Evolutionary conservation across 64 coral and sea anemone genomes (phyloP).

Genomic region (Acropora tenuis): DNA sequence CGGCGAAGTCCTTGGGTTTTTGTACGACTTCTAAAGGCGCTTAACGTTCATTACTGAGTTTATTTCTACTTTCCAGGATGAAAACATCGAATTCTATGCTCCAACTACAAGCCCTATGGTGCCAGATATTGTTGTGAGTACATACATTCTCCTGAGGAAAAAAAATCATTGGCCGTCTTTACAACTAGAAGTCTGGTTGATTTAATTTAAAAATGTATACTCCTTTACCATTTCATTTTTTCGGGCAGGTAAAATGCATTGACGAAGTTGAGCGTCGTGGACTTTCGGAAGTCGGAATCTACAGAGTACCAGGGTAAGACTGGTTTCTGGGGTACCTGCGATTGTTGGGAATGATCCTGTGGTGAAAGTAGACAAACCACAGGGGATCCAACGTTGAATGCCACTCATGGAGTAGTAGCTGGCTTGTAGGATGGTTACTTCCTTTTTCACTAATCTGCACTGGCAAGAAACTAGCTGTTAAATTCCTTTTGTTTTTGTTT

Average conservation of each 20-base stretch:
- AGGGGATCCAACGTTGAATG: too few relatives aligned
- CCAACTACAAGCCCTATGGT: slow-evolving; percentile 86
- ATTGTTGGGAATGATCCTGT: too few relatives aligned
- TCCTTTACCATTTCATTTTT: neutral
- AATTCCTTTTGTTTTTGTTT: neutral
- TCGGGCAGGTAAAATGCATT: slow-evolving; percentile 71
- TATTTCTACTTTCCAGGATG: slow-evolving; percentile 61
- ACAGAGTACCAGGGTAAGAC: slow-evolving; percentile 94
- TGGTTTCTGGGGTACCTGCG: neutral
- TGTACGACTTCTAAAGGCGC: too few relatives aligned
- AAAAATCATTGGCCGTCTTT: too few relatives aligned
- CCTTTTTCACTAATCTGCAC: neutral
- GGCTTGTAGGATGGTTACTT: too few relatives aligned
- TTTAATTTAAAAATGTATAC: too few relatives aligned
- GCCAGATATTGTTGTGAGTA: slow-evolving; percentile 90
- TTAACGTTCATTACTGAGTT: neutral
- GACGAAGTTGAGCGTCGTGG: slow-evolving; percentile 93
- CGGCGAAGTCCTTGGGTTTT: too few relatives aligned
- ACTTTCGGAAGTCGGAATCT: slow-evolving; percentile 92
- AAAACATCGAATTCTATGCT: slow-evolving; percentile 96
- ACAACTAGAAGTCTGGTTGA: too few relatives aligned
- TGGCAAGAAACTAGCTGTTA: neutral
- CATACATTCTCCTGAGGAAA: neutral
- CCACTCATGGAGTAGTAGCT: too few relatives aligned
- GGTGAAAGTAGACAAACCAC: too few relatives aligned